Evolutionary conservation across 2,797 vertebrate genomes (phyloP).

Genomic region (Amblyopsis hoosieri): DNA sequence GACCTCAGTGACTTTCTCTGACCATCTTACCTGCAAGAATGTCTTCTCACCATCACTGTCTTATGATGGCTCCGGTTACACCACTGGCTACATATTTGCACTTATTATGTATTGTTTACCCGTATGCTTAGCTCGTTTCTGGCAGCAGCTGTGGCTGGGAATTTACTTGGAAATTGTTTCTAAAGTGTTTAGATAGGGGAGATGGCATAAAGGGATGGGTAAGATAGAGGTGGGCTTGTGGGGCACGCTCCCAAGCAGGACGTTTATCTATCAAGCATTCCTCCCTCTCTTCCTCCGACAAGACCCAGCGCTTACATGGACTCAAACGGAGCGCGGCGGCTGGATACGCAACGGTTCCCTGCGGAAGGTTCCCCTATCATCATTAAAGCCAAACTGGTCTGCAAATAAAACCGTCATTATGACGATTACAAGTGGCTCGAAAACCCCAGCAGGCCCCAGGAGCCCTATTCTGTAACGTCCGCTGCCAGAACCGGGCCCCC

Average conservation of each 20-base stretch:
- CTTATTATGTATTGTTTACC: slow-evolving; percentile 5
- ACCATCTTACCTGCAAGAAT: too few species aligned
- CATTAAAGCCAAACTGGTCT: slow-evolving; percentile 69
- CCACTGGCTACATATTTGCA: neutral
- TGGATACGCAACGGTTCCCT: slow-evolving; percentile 64
- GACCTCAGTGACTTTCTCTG: too few species aligned
- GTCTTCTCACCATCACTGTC: too few species aligned
- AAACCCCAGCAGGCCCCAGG: slow-evolving; percentile 59
- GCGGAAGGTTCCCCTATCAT: slow-evolving; percentile 68
- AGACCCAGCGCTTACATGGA: slow-evolving; percentile 64
- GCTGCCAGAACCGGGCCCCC: slow-evolving; percentile 43
- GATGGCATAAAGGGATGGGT: slow-evolving; percentile 48
- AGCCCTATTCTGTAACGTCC: slow-evolving; percentile 73
- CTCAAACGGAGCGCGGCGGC: slow-evolving; percentile 68
- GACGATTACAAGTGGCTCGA: slow-evolving; percentile 74
- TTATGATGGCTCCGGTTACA: too few species aligned
- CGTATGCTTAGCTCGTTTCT: too few species aligned
- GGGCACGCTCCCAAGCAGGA: slow-evolving; percentile 74
- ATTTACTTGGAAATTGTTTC: slow-evolving; percentile 48
- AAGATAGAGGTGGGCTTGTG: slow-evolving; percentile 48
- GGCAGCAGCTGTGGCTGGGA: slow-evolving; percentile 21
- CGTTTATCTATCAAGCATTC: slow-evolving; percentile 78
- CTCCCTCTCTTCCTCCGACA: slow-evolving; percentile 65
- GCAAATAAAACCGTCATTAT: slow-evolving; percentile 78
- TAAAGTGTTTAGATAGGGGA: slow-evolving; percentile 56